Base-by-base conservation (phyloP, 2,113 vertebrate genomes). In the Pteropus alecto region DNA sequence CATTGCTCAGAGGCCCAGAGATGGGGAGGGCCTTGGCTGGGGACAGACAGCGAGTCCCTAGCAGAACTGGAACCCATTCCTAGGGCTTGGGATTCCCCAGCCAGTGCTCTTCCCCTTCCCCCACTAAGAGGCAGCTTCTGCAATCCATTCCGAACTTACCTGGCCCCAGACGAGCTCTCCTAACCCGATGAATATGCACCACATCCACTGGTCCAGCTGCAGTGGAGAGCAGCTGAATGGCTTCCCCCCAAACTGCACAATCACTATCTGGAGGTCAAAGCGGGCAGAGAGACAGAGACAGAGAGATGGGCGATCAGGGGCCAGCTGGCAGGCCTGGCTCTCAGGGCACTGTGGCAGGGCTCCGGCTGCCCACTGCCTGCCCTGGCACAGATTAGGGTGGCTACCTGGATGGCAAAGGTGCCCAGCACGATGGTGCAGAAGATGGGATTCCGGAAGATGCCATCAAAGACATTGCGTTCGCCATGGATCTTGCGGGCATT, bases 161-260 rank as follows among this genome's bases (percentile, higher is more conserved):
- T 99, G 99, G 97, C 99, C 99, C 99, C 99, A 99, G 73, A 99
- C 99, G 58, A 99, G 99, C 97, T 99, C 99, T 98, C 99, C 99
- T 54, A 99, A 87, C 74, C 99, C 99, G 14, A 99, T 99, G 98
- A 99, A 99, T 97, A 99, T 98, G 98, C 99, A 99, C 99, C 99
- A 99, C 99, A 99, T 99, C 99, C 99, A 99, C 96, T 99, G 99
- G 96, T 99, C 99, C 97, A 99, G 96, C 98, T 99, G 98, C 93
- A 99, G 98, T 9, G 99, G 99, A 30, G 99, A 99, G 96, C 99
- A 99, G 97, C 99, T 99, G 98, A 99, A 99, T 0, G 99, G 99
- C 96, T 99, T 99, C 43, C 99, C 99, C 95, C 99, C 99, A 97
- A 99, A 99, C 98, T 99, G 99, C 96, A 99, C 99, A 93, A 99